Evolutionary conservation across 2,797 vertebrate species (phyloP).

Genomic region (Trachops cirrhosus): DNA sequence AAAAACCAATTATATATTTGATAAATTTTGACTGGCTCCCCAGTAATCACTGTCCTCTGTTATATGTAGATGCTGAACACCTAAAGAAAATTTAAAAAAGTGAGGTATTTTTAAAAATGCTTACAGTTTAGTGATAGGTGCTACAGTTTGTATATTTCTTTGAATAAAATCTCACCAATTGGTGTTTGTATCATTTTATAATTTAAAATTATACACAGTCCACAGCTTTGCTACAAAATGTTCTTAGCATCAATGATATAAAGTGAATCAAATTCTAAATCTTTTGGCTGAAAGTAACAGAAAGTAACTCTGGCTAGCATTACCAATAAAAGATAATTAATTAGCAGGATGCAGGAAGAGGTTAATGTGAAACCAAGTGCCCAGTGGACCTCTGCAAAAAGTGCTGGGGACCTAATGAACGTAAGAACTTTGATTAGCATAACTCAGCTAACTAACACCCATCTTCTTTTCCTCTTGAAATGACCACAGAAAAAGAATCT

Average conservation of each 20-base stretch:
- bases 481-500: neutral
- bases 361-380: neutral
- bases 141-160: neutral
- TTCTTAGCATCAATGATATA: neutral
- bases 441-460: neutral
- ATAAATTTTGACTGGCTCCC: constrained; percentile 18
- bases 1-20: constrained; percentile 18
- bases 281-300: neutral
- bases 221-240: neutral
- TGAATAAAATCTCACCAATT: neutral
- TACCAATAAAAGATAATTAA: neutral
- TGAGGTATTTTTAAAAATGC: neutral
- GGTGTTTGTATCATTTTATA: neutral
- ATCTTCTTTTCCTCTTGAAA: neutral
- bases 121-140: neutral
- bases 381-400: neutral
- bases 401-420: neutral
- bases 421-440: neutral
- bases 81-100: neutral
- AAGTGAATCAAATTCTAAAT: constrained; percentile 42
- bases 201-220: neutral
- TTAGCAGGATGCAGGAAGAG: neutral
- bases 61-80: neutral
- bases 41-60: neutral
- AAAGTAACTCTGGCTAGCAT: neutral